These are phyloP conservation scores for Gymnocephalus cernua DNA, from an alignment of 2,113 vertebrate genomes.

Conservation along the genomic window DNA sequence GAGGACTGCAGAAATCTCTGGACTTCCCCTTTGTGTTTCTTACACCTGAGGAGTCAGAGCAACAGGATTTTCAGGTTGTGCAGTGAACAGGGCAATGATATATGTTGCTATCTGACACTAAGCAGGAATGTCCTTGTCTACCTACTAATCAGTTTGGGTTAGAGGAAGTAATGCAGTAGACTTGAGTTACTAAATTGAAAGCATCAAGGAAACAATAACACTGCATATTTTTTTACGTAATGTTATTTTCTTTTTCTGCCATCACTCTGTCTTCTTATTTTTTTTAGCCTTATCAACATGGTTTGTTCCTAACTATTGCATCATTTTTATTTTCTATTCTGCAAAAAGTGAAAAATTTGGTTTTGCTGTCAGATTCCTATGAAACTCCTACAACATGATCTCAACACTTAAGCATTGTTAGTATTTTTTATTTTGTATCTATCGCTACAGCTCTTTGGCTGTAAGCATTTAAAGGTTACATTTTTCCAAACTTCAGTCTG, in stretches of 20 bases:
- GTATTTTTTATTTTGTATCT: background rate
- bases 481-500: background rate
- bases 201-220: background rate
- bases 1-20: conserved; percentile 10
- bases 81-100: background rate
- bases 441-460: background rate
- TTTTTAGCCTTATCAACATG: background rate
- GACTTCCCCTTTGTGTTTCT: background rate
- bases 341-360: background rate
- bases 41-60: background rate
- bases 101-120: conserved; percentile 37
- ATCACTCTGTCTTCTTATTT: background rate
- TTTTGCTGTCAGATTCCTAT: background rate
- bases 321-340: background rate
- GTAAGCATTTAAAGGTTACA: background rate
- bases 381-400: background rate
- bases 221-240: background rate
- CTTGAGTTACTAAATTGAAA: too few relatives aligned
- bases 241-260: background rate
- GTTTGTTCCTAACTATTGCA: background rate
- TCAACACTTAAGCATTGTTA: background rate
- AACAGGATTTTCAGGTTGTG: conserved; percentile 24
- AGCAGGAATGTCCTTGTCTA: conserved; percentile 15
- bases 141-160: conserved; percentile 48
- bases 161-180: background rate